Conservation (phyloP, 2,113 vertebrate species). For the Sinocyclocheilus grahami region DNA sequence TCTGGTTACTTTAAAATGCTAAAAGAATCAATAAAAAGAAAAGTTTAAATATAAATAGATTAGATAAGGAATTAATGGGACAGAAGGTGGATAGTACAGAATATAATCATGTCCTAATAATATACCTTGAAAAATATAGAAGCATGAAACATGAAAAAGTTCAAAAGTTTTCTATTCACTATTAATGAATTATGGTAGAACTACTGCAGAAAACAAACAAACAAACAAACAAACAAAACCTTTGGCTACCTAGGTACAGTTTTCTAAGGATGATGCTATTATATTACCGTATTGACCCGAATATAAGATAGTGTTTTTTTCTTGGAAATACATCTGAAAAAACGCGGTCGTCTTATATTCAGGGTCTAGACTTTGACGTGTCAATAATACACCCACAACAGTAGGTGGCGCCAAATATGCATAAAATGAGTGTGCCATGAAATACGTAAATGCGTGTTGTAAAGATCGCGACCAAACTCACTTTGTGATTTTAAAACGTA, state of each 20-base stretch:
- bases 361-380: too few species aligned
- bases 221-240: background rate
- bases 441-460: too few species aligned
- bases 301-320: too few species aligned
- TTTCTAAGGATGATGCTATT: background rate
- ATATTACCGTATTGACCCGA: background rate
- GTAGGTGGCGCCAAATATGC: too few species aligned
- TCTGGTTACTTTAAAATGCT: background rate
- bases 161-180: background rate
- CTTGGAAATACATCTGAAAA: too few species aligned
- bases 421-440: too few species aligned
- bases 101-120: background rate
- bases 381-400: too few species aligned
- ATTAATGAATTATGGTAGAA: background rate
- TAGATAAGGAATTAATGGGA: background rate
- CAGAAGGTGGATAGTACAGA: background rate
- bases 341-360: too few species aligned
- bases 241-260: background rate
- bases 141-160: background rate
- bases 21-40: background rate
- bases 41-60: background rate
- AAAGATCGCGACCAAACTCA: too few species aligned
- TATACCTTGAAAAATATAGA: background rate
- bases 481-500: too few species aligned
- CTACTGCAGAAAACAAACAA: background rate